phyloP scores from a whole-genome alignment of 1,140 invertebrate species.

The Pseudoatta argentina region DNA sequence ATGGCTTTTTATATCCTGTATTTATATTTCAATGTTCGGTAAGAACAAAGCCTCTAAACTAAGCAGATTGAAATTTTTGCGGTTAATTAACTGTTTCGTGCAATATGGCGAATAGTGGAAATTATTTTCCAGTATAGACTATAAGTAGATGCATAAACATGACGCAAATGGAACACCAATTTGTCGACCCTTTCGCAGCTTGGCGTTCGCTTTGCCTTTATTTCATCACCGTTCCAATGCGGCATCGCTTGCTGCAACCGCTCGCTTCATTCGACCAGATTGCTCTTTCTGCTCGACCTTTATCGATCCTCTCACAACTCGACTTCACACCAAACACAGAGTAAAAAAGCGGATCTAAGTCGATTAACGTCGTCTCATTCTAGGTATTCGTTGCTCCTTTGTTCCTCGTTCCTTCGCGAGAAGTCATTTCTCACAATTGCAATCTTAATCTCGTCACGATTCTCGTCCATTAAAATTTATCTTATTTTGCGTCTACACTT shows the following conservation, averaged over 20 bases:
- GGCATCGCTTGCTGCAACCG: constrained; percentile 3
- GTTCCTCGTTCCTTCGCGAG: background rate
- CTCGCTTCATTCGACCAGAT: constrained; percentile 1
- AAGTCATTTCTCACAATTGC: background rate
- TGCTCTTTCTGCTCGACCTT: constrained; percentile 12
- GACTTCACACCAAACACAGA: constrained; percentile 29
- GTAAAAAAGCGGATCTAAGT: constrained; percentile 31
- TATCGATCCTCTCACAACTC: constrained; percentile 40
- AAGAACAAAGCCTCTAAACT: constrained; percentile 21
- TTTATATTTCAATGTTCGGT: constrained; percentile 16
- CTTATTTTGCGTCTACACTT: background rate
- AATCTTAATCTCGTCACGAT: background rate
- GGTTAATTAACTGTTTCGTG: constrained; percentile 19
- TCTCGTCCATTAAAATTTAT: background rate
- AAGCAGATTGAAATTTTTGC: constrained; percentile 30
- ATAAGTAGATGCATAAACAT: constrained; percentile 27
- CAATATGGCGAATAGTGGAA: background rate
- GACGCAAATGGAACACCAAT: constrained; percentile 37
- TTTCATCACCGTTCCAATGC: constrained; percentile 36
- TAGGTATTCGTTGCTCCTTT: background rate
- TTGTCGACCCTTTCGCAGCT: constrained; percentile 49
- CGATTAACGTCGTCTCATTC: constrained; percentile 19
- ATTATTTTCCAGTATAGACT: constrained; percentile 21
- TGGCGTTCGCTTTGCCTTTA: constrained; percentile 29
- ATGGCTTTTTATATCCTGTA: background rate